Base-by-base conservation (phyloP, 1,140 invertebrate genomes). In the Drosophila obscura region DNA sequence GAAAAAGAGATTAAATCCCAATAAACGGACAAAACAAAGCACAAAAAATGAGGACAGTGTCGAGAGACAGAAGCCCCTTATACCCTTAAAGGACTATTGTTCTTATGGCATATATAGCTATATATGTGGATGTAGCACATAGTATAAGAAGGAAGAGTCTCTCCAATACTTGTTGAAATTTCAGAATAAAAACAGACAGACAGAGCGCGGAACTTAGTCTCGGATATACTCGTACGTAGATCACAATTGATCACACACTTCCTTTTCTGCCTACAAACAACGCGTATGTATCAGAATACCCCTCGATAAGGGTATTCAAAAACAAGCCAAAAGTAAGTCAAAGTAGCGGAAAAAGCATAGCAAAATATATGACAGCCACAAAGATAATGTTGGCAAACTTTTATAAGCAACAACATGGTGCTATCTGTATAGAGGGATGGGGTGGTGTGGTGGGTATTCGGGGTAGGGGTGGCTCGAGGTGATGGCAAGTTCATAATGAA, bases 361-460 rank as follows among this genome's bases (percentile, higher is more conserved):
- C 16, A 77, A 58, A 68, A 71, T 71, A 69, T 69, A 77, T 77
- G 73, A 76, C 73, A 77, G 52, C 52, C 52, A 49, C 46, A 62
- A 71, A 76, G 51, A 77, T 77, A 77, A 62, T 63, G 58, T 58
- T 71, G 48, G 58, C 64, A 64, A 77, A 77, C 59, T 68, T 77
- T 77, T 46, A 58, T 69, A 79, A 75, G 63, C 75, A 71, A 46
- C 50, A 75, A 46, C 50, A 75, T 66, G 66, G 65, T 53, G 65
- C 59, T 63, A 72, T 59, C 72, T 49, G 31, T 8, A 4, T 9
- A 28, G 4, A 8, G 15, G 2, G 6, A 35, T 9, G 22, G 15
- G 49, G 49, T 8, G n/a, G 26, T 24, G 22, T 15, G 5, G 26
- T n/a, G 8, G 50, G 28, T 31, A 6, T n/a, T 48, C 31, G 59